Evolutionary conservation across 2,888 invertebrate species (phyloP).

Genomic region (Tromatobia lineatoria): DNA sequence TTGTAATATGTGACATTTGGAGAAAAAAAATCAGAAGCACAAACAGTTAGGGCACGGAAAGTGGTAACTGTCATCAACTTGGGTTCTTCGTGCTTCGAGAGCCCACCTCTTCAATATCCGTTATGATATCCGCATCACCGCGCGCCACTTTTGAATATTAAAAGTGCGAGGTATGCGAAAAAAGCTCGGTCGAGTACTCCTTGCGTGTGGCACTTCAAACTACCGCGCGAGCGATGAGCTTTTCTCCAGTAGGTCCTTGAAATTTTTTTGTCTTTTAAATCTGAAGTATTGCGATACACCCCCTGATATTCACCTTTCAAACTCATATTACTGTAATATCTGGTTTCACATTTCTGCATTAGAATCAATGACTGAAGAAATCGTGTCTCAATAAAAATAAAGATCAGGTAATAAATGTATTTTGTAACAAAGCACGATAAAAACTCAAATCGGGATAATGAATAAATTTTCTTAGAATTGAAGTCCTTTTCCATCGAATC

Average conservation of each 20-base stretch:
- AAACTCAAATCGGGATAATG: too few species aligned
- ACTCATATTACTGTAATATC: neutral
- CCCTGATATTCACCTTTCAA: neutral
- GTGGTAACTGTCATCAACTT: conserved; percentile 45
- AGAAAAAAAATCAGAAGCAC: neutral
- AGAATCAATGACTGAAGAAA: neutral
- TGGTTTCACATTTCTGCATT: neutral
- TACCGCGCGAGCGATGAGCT: conserved; percentile 41
- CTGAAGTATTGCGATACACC: neutral
- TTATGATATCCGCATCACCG: conserved; percentile 66
- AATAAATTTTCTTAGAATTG: too few species aligned
- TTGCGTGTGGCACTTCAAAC: conserved; percentile 36
- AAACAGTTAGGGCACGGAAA: neutral
- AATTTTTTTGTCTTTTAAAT: conserved; percentile 25
- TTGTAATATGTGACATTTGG: neutral
- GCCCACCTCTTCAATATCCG: conserved; percentile 65
- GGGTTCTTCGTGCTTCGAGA: conserved; percentile 38
- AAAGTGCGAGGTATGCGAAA: conserved; percentile 66
- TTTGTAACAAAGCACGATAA: too few species aligned
- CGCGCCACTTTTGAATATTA: conserved; percentile 69
- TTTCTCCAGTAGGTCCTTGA: conserved; percentile 29
- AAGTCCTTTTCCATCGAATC: too few species aligned
- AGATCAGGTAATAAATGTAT: too few species aligned
- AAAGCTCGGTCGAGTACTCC: conserved; percentile 48
- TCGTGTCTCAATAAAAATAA: neutral